Percentiles rank a stretch among this genome's conserved stretches.
phyloP scores from a whole-genome alignment of 2,797 vertebrate species.

The Chiroxiphia lanceolata region DNA sequence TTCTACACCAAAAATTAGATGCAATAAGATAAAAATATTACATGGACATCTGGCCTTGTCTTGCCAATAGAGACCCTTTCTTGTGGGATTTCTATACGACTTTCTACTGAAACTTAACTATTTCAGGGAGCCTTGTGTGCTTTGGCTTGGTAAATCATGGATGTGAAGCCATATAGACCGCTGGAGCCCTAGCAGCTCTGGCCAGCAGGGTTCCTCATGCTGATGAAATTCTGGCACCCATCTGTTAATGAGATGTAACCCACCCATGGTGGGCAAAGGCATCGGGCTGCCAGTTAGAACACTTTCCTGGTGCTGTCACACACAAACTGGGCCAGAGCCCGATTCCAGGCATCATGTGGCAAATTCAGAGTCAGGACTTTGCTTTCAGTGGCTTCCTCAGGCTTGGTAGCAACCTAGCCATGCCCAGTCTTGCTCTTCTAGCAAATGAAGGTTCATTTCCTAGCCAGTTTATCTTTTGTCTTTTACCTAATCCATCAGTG shows the following conservation, averaged over 20 bases:
- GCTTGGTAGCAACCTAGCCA: background rate
- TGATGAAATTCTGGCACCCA: background rate
- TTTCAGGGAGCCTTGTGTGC: background rate
- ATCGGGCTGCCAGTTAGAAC: background rate
- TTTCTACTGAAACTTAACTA: background rate
- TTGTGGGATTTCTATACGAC: background rate
- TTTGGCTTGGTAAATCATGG: background rate
- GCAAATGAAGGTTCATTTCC: background rate
- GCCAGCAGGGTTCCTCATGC: accelerated
- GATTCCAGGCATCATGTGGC: accelerated
- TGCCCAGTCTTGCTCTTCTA: background rate
- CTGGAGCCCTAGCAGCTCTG: background rate
- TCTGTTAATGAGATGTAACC: background rate
- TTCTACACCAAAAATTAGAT: background rate
- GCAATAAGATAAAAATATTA: background rate
- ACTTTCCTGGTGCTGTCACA: background rate
- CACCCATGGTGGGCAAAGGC: background rate
- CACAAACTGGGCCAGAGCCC: accelerated
- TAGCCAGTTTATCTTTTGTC: background rate
- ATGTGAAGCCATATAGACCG: background rate
- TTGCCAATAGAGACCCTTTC: background rate
- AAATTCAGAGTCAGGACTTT: background rate
- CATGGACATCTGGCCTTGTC: background rate
- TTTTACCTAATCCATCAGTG: background rate
- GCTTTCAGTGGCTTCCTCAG: background rate